Base-by-base conservation (phyloP, 2,888 invertebrate genomes). In the Papilio demoleus region DNA sequence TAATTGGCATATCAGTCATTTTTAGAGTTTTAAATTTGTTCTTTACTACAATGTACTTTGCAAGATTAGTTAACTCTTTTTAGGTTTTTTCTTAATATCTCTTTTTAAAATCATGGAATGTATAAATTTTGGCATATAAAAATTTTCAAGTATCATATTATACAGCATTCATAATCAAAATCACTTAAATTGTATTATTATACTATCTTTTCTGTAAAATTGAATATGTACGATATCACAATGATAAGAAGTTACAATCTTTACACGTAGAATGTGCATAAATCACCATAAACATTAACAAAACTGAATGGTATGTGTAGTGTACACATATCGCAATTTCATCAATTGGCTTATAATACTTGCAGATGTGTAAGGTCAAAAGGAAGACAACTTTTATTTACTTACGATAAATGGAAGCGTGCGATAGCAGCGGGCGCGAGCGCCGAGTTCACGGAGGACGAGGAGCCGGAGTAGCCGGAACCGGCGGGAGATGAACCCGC, bases 391-490 rank as follows among this genome's bases (percentile, higher is more conserved):
- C 73, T 76, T 80, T 76, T 74, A 69, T 72, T 75, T 85, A 92
- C 92, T 92, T 80, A 92, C 92, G 92, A 88, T 70, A 90, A 86
- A 78, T 89, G 91, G 81, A 90, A 92, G 75, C 92, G 90, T 79
- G 90, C 85, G 77, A 87, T 85, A 73, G 38, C 59, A 64, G 76
- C 77, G 47, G 83, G 80, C 71, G 84, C 89, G 58, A 90, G 88
- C 73, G 88, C 85, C 64, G 93, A 93, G 82, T 90, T 92, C 91
- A 92, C 92, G 92, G 92, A 92, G 91, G 94, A 94, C 81, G 94
- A 94, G 84, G 94, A 94, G 87, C 94, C 94, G 82, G 94, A 93
- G 90, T 94, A 94, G 82, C 93, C 93, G 79, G 94, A 94, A 88
- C 92, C 93, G 82, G 93, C 91, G 75, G 93, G 90, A 76, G 92